Conservation (phyloP, 2,113 vertebrate genomes). For the Calonectris borealis region DNA sequence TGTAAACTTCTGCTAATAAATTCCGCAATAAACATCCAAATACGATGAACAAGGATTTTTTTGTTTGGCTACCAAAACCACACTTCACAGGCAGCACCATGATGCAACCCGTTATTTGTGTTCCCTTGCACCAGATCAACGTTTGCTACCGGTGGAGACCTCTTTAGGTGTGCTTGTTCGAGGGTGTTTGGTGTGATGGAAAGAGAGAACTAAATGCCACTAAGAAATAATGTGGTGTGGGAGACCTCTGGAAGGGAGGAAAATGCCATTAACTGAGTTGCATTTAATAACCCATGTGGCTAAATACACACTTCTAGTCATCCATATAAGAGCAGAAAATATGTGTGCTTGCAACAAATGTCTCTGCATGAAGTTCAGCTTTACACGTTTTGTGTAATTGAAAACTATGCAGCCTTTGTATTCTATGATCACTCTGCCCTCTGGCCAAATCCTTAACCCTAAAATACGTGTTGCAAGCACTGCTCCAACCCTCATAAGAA, state of each 20-base stretch:
- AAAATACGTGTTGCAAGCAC: not conserved
- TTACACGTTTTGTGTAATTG: not conserved
- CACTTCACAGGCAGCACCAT: not conserved
- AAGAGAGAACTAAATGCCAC: not conserved
- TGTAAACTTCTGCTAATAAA: not conserved
- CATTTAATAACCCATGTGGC: not conserved
- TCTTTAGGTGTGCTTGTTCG: rapidly evolving
- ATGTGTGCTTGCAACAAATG: not conserved
- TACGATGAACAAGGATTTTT: not conserved
- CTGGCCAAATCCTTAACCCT: constrained; percentile 18
- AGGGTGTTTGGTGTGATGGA: not conserved
- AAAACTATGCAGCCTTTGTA: constrained; percentile 18
- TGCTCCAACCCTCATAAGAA: not conserved
- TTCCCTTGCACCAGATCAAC: not conserved
- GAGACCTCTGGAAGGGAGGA: not conserved
- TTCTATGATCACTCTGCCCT: not conserved
- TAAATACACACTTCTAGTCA: not conserved
- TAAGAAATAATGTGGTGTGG: not conserved
- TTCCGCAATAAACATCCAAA: not conserved
- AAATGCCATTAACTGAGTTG: not conserved
- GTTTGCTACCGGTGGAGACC: not conserved
- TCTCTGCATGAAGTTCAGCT: not conserved
- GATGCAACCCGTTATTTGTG: not conserved
- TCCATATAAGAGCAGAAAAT: not conserved
- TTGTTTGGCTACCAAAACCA: not conserved